These are phyloP conservation scores for Arrhopalites spinosus DNA, from an alignment of 2,888 invertebrate genomes.

Conservation along the genomic window DNA sequence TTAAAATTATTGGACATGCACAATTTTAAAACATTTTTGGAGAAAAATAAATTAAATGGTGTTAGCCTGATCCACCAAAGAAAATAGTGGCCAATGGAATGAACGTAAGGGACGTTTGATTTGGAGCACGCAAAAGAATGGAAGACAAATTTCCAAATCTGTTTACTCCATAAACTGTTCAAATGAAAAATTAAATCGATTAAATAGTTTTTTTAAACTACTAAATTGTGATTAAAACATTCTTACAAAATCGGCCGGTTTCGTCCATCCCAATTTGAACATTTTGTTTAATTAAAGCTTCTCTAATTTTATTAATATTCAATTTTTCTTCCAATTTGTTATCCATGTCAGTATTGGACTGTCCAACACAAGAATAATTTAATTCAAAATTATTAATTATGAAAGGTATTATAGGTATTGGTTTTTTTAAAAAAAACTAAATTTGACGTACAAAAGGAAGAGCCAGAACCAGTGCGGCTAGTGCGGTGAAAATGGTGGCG, in stretches of 20 bases:
- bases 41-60: too few species aligned
- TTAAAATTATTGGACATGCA: too few species aligned
- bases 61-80: not conserved
- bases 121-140: not conserved
- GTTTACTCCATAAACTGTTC: not conserved
- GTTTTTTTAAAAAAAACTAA: too few species aligned
- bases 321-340: not conserved
- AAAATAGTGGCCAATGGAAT: slow-evolving; percentile 12
- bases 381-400: too few species aligned
- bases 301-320: not conserved
- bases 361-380: too few species aligned
- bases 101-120: not conserved
- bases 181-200: not conserved
- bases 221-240: not conserved
- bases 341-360: too few species aligned
- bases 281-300: slow-evolving; percentile 18
- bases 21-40: too few species aligned
- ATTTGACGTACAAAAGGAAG: not conserved
- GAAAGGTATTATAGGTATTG: too few species aligned
- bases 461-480: not conserved
- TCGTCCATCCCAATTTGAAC: slow-evolving; percentile 7
- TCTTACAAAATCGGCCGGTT: slow-evolving; percentile 14
- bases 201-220: slow-evolving; percentile 6
- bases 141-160: not conserved
- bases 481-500: not conserved